These are phyloP conservation scores for Diadophis punctatus DNA, from an alignment of 2,113 vertebrate genomes.

Conservation along the genomic window DNA sequence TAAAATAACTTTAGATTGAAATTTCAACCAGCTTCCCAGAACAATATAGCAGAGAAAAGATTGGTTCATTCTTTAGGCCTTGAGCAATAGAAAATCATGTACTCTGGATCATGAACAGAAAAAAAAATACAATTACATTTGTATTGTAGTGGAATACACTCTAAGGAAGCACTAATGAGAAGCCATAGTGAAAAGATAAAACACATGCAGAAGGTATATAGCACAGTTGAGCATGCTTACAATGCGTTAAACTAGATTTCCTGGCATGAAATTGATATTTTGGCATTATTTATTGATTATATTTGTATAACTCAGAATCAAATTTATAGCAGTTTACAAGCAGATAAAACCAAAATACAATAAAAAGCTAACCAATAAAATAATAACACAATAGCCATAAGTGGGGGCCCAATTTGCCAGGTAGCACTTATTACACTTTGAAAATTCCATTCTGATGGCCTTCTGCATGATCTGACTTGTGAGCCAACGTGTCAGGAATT, in stretches of 20 bases:
- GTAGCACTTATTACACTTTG: not conserved
- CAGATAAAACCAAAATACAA: not conserved
- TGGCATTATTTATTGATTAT: not conserved
- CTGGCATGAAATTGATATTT: too few species aligned
- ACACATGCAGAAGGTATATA: not conserved
- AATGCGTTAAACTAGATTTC: not conserved
- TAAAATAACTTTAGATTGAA: slow-evolving; percentile 13
- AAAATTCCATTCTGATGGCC: not conserved
- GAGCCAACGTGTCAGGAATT: not conserved
- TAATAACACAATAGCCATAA: not conserved
- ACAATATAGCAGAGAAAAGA: not conserved
- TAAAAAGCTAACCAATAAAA: not conserved
- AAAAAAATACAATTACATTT: not conserved
- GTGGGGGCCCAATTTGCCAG: not conserved
- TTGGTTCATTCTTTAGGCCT: not conserved
- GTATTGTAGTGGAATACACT: not conserved
- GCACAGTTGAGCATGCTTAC: not conserved
- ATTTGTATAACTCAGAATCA: not conserved
- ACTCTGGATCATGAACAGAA: not conserved
- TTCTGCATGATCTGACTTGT: not conserved
- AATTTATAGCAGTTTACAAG: not conserved
- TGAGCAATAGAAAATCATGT: not conserved
- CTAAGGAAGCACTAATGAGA: not conserved
- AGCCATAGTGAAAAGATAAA: not conserved
- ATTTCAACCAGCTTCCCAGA: not conserved